Percentiles rank a stretch among this genome's conserved stretches.
Conservation (phyloP, 2,888 invertebrate genomes). For the Noctua fimbriata region DNA sequence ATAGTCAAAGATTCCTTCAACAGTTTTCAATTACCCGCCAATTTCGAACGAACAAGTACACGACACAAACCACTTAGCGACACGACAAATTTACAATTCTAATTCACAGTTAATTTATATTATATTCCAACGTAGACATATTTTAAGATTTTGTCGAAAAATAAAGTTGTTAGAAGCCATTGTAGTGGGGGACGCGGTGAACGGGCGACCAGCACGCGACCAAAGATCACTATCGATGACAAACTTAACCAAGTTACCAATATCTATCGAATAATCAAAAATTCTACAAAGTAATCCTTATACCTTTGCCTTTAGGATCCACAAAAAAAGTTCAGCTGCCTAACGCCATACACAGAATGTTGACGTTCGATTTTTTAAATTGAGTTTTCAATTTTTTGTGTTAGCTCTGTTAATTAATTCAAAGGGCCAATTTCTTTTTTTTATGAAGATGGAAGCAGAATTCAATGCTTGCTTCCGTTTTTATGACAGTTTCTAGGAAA, state of each 20-base stretch:
- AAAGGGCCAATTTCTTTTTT: conserved; percentile 48
- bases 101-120: conserved; percentile 83
- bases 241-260: conserved; percentile 77
- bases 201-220: conserved; percentile 82
- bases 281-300: conserved; percentile 71
- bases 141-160: conserved; percentile 81
- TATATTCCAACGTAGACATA: conserved; percentile 76
- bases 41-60: conserved; percentile 68
- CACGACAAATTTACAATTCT: conserved; percentile 84
- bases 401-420: conserved; percentile 50
- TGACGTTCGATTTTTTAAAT: conserved; percentile 80
- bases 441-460: conserved; percentile 15
- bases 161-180: conserved; percentile 84
- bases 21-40: conserved; percentile 66
- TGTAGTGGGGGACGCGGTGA: conserved; percentile 74
- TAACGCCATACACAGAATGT: conserved; percentile 62
- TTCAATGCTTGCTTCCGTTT: conserved; percentile 25
- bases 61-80: conserved; percentile 73
- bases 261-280: conserved; percentile 71
- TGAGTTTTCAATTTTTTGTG: conserved; percentile 47
- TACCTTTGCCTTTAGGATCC: conserved; percentile 44
- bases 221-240: conserved; percentile 83
- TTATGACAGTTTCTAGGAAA: conserved; percentile 18
- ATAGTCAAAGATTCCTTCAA: conserved; percentile 45
- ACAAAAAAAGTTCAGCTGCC: conserved; percentile 22